phyloP scores from a whole-genome alignment of 2,888 invertebrate genomes.

The Labia minor region DNA sequence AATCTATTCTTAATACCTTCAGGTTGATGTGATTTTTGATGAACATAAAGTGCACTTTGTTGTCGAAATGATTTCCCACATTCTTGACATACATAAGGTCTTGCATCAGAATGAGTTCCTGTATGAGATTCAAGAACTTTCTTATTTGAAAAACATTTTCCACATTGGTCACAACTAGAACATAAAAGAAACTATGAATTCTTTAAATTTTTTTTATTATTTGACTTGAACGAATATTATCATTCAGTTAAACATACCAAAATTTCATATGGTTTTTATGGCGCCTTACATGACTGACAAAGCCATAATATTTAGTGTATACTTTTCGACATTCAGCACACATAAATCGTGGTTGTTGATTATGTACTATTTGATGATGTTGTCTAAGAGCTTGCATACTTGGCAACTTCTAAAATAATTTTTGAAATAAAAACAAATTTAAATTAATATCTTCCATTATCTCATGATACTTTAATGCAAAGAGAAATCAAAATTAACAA shows the following conservation, averaged over 20 bases:
- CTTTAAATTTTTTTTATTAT: too few relatives aligned
- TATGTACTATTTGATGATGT: conserved; percentile 51
- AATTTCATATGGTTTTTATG: conserved; percentile 52
- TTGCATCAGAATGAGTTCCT: conserved; percentile 41
- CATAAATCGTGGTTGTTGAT: conserved; percentile 50
- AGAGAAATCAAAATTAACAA: too few relatives aligned
- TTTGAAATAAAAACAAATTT: too few relatives aligned
- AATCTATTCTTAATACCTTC: conserved; percentile 45
- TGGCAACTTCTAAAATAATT: conserved; percentile 30
- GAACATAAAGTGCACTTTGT: conserved; percentile 44
- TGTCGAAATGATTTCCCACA: conserved; percentile 47
- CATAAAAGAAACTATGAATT: neutral
- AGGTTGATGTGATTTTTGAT: conserved; percentile 45
- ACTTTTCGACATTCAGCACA: conserved; percentile 57
- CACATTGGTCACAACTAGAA: conserved; percentile 42
- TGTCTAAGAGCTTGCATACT: conserved; percentile 43
- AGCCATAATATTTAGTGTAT: conserved; percentile 49
- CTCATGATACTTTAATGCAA: too few relatives aligned
- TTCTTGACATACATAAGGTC: conserved; percentile 42
- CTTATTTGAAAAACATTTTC: conserved; percentile 44
- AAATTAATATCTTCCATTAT: too few relatives aligned
- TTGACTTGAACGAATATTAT: too few relatives aligned
- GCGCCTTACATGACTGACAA: conserved; percentile 51
- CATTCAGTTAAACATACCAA: conserved; percentile 36
- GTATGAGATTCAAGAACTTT: conserved; percentile 41